Evolutionary conservation across 2,113 vertebrate genomes (phyloP), one percentile per base, ranked within the genome.

Genomic region (Polyodon spathula): DNA sequence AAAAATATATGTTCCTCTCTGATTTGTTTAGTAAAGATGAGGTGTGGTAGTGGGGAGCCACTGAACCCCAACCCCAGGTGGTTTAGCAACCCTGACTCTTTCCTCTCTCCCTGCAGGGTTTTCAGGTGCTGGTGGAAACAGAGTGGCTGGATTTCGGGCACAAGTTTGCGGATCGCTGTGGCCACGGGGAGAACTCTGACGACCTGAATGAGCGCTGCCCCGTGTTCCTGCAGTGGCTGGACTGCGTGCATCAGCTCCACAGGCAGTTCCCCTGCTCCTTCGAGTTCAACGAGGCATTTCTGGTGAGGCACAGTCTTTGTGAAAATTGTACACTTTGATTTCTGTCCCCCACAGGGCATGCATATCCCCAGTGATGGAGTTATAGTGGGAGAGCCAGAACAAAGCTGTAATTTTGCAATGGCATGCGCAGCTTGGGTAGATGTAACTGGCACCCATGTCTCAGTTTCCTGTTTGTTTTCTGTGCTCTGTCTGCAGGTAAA

Each of bases 181-280:
- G 96, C 58, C 96, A 99, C 3, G 93, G 95, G 4, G 95, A 98
- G 77, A 96, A 95, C 70, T 90, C 94, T 0, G 94, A 95, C 4
- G 96, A 99, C 71, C 73, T 92, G 64, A 99, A 97, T 1, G 96
- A 99, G 71, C 95, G 96, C 73, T 99, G 96, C 70, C 96, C 96
- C 0, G 95, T 99, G 71, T 99, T 99, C 61, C 78, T 99, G 70
- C 96, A 99, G 84, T 99, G 96, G 96, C 86, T 99, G 65, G 96
- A 99, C 85, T 97, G 93, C 4, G 96, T 97, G 63, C 96, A 99
- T 73, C 96, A 99, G 84, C 89, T 99, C 75, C 96, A 97, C 84
- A 92, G 96, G 78, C 96, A 99, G 78, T 99, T 97, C 76, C 96
- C 96, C 15, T 99, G 96, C 82, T 99, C 96, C 69, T 99, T 99